These are phyloP conservation scores for Denticeps clupeoides DNA, from an alignment of 2,797 vertebrate genomes.

Conservation along the genomic window DNA sequence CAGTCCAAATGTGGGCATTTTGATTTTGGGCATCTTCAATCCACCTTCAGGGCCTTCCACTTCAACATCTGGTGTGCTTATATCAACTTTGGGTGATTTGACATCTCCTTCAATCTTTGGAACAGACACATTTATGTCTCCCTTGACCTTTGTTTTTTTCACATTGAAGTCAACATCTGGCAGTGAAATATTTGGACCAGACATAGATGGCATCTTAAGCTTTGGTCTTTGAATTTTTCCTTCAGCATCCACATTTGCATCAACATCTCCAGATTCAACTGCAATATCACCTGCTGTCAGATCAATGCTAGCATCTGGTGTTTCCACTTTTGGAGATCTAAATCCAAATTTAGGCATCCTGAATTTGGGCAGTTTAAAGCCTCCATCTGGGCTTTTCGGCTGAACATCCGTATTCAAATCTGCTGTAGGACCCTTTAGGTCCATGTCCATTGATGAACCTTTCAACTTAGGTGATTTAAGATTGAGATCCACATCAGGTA, in stretches of 20 bases:
- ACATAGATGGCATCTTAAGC: conserved; percentile 41
- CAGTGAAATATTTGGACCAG: conserved; percentile 24
- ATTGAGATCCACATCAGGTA: conserved; percentile 29
- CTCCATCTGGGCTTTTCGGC: conserved; percentile 12
- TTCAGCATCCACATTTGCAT: no score
- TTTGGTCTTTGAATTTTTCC: background rate
- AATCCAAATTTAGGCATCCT: conserved; percentile 8
- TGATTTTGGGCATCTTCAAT: conserved; percentile 36
- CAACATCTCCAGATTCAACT: no score
- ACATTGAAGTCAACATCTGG: conserved; percentile 10
- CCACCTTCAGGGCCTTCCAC: conserved; percentile 21
- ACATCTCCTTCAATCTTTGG: conserved; percentile 7
- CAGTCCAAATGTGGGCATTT: conserved; percentile 37
- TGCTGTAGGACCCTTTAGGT: conserved; percentile 40
- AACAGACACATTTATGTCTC: conserved; percentile 7
- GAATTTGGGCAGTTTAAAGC: conserved; percentile 25
- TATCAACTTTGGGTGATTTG: conserved; percentile 7
- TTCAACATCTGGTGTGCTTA: conserved; percentile 18
- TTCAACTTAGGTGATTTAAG: conserved; percentile 20
- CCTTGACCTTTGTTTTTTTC: conserved; percentile 22
- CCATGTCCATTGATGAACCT: no score
- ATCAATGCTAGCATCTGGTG: background rate
- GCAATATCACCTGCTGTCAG: no score
- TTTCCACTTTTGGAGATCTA: background rate
- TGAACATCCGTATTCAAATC: conserved; percentile 35